Conservation (phyloP, 2,888 invertebrate species). For the Eudemis profundana region DNA sequence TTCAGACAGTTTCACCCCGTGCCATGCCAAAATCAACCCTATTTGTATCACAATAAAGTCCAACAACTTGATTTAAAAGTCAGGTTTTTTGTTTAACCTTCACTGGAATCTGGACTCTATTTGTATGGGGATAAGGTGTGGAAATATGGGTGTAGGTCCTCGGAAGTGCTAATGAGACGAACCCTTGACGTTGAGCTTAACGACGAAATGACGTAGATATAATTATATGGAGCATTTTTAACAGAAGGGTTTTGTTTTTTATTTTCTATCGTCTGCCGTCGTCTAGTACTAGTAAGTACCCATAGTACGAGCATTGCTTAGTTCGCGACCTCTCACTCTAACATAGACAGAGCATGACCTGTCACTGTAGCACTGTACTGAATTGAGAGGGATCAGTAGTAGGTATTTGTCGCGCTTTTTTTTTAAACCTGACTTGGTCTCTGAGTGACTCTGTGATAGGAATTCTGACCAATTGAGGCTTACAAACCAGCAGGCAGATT, state of each 20-base stretch:
- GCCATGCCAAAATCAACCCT: not conserved
- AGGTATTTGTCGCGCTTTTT: too few species aligned
- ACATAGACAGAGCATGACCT: too few species aligned
- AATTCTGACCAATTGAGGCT: too few species aligned
- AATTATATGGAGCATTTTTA: slow-evolving; percentile 42
- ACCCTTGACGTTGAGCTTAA: slow-evolving; percentile 55
- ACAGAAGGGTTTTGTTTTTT: slow-evolving; percentile 25
- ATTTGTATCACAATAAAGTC: not conserved
- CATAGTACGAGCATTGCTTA: too few species aligned
- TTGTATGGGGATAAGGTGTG: not conserved
- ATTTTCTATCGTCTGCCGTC: not conserved
- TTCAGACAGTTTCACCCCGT: slow-evolving; percentile 20
- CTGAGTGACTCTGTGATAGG: too few species aligned
- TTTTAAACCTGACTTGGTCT: too few species aligned
- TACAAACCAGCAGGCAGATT: too few species aligned
- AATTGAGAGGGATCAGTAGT: too few species aligned
- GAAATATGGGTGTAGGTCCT: slow-evolving; percentile 48
- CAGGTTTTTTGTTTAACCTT: not conserved
- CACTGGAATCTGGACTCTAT: slow-evolving; percentile 1
- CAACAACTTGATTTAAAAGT: not conserved
- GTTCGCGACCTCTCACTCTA: too few species aligned
- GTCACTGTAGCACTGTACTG: too few species aligned
- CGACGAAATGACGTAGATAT: slow-evolving; percentile 41
- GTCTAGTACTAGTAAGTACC: too few species aligned
- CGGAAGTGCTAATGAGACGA: slow-evolving; percentile 74